Evolutionary conservation across 2,888 invertebrate genomes (phyloP).

Genomic region (Hyppa rectilinea): DNA sequence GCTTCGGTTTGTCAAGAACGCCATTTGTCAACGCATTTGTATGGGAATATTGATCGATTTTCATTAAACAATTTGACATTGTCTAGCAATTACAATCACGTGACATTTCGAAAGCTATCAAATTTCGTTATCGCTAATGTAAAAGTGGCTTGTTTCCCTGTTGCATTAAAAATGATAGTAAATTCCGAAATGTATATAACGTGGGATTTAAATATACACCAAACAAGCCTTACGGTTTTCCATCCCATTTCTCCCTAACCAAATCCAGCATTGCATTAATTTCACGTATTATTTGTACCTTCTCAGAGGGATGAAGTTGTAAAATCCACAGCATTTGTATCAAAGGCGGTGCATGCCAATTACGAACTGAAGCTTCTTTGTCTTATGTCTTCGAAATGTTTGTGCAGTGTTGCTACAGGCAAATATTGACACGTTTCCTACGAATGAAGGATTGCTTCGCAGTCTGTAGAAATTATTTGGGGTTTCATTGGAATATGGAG

Average conservation of each 20-base stretch:
- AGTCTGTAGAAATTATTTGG: slow-evolving; percentile 41
- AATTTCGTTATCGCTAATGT: no score
- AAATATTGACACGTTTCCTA: slow-evolving; percentile 79
- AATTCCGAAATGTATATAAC: not conserved
- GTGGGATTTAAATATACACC: not conserved
- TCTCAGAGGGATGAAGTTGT: slow-evolving; percentile 37
- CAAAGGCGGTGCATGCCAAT: slow-evolving; percentile 75
- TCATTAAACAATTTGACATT: no score
- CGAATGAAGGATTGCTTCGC: slow-evolving; percentile 52
- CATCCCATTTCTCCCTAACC: not conserved
- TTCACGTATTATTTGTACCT: slow-evolving; percentile 40
- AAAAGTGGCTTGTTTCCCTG: no score
- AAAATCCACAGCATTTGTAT: slow-evolving; percentile 53
- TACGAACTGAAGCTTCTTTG: slow-evolving; percentile 74
- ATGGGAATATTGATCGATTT: no score
- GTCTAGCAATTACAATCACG: no score
- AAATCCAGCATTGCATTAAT: slow-evolving; percentile 42
- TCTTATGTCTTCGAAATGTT: slow-evolving; percentile 68
- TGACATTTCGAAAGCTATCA: no score
- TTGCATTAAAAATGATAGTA: no score
- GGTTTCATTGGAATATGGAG: slow-evolving; percentile 24
- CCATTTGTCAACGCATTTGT: no score
- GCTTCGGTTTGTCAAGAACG: no score
- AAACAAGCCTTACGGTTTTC: not conserved
- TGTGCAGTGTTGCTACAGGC: slow-evolving; percentile 65